Evolutionary conservation across 2,797 vertebrate genomes (phyloP), one percentile per base, ranked within the genome.

Genomic region (Rhinogobio ventralis): DNA sequence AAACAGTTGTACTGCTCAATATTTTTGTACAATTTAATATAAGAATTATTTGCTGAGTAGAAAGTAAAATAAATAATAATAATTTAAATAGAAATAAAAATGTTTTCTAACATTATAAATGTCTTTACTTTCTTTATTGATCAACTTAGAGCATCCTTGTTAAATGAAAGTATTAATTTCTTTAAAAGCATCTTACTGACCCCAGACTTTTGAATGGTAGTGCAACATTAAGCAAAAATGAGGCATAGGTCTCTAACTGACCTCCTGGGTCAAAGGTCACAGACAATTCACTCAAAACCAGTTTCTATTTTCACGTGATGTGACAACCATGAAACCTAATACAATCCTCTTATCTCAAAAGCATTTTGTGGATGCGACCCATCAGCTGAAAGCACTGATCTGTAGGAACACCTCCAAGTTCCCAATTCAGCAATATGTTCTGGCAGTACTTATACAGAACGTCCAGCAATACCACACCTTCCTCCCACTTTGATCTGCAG

Each of bases 371-470:
- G 51, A 15, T 39, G 20, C 0, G 8, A 75, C 30, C 51, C 51
- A 75, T 13, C 30, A 76, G 73, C 30, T 33, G 17, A 79, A 36
- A 66, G 62, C 62, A 67, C 11, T n/a, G 60, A 67, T 28, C 45
- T 51, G 60, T 49, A 14, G 60, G 28, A 79, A 66, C 64, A 20
- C 8, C 66, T 81, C 23, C 46, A 36, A 20, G 28, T 39, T 80
- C 20, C 30, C 30, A 81, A 69, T 55, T 42, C 33, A 1, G 49
- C 46, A 81, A 68, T n/a, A 62, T 28, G 10, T 74, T 39, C 74
- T 87, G 69, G 46, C 67, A 78, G 57, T 39, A 55, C 51, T 23
- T 20, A 64, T 23, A 49, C 19, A 49, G 81, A 74, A 79, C 23
- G n/a, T 60, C 14, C 60, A 42, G 3, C 17, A 33, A 64, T 30